A percentile compares a stretch with the other conserved stretches of the same genome.
Evolutionary conservation across 2,797 vertebrate species (phyloP).

Genomic region (Epinephelus malabaricus): DNA sequence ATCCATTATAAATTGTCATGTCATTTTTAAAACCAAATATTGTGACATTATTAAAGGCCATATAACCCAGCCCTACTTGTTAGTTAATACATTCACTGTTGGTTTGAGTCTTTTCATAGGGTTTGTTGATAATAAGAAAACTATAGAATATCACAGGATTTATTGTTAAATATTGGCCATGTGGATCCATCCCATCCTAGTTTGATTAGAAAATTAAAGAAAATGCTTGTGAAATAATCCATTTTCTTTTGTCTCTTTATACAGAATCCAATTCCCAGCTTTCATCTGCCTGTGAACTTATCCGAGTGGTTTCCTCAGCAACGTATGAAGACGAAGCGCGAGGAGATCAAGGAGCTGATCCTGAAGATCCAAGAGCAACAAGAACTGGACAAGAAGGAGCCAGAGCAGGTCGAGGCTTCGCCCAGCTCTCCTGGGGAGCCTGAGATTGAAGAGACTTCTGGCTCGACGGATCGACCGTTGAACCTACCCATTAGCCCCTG

Average conservation of each 20-base stretch:
- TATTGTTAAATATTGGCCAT: neutral
- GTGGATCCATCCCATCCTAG: neutral
- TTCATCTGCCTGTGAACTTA: slow-evolving; percentile 95
- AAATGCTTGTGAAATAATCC: neutral
- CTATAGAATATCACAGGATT: neutral
- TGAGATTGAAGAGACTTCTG: slow-evolving; percentile 82
- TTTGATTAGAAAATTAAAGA: neutral
- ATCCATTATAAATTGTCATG: no score
- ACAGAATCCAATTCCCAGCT: slow-evolving; percentile 94
- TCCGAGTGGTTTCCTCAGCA: slow-evolving; percentile 95
- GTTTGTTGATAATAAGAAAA: neutral
- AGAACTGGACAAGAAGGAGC: slow-evolving; percentile 86
- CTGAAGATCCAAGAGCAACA: slow-evolving; percentile 91
- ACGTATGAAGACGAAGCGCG: slow-evolving; percentile 97
- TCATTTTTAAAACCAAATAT: no score
- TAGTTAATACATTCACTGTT: no score
- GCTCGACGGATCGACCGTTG: slow-evolving; percentile 70
- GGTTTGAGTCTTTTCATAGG: no score
- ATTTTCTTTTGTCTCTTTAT: neutral
- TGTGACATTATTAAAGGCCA: no score
- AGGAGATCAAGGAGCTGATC: slow-evolving; percentile 95
- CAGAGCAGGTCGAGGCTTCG: slow-evolving; percentile 22
- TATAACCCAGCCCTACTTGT: no score
- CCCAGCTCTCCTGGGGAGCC: slow-evolving; percentile 79
- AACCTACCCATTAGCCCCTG: slow-evolving; percentile 82